A percentile compares a stretch with the other conserved stretches of the same genome.
Conservation (phyloP, 2,113 vertebrate genomes). For the Bujurquina vittata region DNA sequence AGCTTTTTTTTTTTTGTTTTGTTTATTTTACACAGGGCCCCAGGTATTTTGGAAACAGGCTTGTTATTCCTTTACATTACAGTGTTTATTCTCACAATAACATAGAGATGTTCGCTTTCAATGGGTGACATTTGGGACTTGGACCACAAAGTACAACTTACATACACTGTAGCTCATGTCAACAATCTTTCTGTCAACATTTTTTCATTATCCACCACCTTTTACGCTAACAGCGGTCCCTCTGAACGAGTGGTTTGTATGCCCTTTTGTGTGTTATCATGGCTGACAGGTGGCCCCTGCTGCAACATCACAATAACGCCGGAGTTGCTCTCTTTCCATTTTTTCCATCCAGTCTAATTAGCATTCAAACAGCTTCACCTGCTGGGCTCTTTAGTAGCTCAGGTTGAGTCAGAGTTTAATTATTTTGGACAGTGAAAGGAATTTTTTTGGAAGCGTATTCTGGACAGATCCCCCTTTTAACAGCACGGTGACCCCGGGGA, state of each 20-base stretch:
- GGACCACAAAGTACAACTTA: neutral
- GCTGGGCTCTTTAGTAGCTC: neutral
- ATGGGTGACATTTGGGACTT: neutral
- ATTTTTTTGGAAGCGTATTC: neutral
- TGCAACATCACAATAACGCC: neutral
- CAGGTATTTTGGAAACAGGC: neutral
- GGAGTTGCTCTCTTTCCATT: neutral
- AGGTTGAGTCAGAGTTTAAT: constrained; percentile 12
- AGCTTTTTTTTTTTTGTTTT: no score
- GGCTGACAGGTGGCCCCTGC: constrained; percentile 21
- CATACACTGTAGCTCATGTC: neutral
- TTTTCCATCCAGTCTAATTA: constrained; percentile 22
- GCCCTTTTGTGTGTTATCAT: constrained; percentile 25
- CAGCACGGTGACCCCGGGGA: neutral
- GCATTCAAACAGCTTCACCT: constrained; percentile 30
- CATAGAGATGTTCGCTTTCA: neutral
- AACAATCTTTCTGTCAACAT: neutral
- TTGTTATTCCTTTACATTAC: neutral
- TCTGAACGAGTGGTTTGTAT: neutral
- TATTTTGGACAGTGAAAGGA: constrained; percentile 19
- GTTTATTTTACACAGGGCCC: no score
- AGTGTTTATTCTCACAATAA: neutral
- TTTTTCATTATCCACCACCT: neutral
- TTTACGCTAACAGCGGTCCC: neutral
- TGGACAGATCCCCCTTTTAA: neutral